phyloP scores from a whole-genome alignment of 2,888 invertebrate genomes.

The Dorcus hopei region DNA sequence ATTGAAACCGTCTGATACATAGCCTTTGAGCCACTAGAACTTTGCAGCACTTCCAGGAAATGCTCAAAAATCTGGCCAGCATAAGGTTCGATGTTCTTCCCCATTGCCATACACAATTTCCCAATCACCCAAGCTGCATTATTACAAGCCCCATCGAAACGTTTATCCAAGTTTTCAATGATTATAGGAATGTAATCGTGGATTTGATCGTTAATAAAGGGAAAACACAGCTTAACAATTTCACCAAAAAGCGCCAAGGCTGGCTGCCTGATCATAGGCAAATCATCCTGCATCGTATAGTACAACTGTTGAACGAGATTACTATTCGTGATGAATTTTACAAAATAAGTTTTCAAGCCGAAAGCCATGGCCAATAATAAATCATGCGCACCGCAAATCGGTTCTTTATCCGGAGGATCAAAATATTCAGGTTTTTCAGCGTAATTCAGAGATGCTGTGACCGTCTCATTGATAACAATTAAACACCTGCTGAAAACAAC shows the following conservation, averaged over 20 bases:
- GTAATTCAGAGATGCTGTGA: conserved; percentile 61
- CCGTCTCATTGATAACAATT: conserved; percentile 65
- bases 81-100: conserved; percentile 87
- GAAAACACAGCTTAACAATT: conserved; percentile 72
- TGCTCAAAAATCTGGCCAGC: conserved; percentile 83
- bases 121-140: conserved; percentile 99
- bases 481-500: conserved; percentile 68
- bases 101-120: conserved; percentile 94
- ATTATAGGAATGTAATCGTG: conserved; percentile 93
- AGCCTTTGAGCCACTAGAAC: conserved; percentile 92
- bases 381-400: conserved; percentile 74
- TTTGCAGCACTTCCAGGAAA: conserved; percentile 90
- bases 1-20: conserved; percentile 99
- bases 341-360: conserved; percentile 66
- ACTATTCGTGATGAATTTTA: conserved; percentile 62
- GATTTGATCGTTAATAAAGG: conserved; percentile 91
- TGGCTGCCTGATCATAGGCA: conserved; percentile 71
- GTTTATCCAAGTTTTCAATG: conserved; percentile 93
- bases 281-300: conserved; percentile 71
- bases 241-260: conserved; percentile 76
- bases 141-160: conserved; percentile 96
- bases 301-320: conserved; percentile 66
- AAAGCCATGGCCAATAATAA: conserved; percentile 69
- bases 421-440: conserved; percentile 62
- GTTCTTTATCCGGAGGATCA: conserved; percentile 66